Evolutionary conservation across 2,113 vertebrate genomes (phyloP).

Genomic region (Rynchops niger): DNA sequence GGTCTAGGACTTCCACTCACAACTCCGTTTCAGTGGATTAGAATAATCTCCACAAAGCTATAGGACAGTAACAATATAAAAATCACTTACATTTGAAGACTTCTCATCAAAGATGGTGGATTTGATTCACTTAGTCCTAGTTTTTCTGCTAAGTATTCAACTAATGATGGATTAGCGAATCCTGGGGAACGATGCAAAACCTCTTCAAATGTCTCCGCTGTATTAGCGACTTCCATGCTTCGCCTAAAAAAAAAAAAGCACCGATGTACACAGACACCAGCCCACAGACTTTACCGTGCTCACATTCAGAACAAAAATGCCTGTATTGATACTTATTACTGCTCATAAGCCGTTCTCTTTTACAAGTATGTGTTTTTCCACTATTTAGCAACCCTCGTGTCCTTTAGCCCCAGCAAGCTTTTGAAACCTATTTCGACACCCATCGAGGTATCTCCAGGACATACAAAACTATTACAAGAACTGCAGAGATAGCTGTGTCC

Average conservation of each 20-base stretch:
- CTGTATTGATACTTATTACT: rapidly evolving
- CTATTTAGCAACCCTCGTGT: not conserved
- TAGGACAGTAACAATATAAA: not conserved
- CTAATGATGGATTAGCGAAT: constrained; percentile 92
- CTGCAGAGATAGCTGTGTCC: not conserved
- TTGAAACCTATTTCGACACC: not conserved
- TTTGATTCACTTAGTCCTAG: constrained; percentile 88
- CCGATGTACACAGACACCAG: not conserved
- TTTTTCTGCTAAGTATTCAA: constrained; percentile 89
- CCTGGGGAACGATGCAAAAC: constrained; percentile 86
- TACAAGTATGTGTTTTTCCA: not conserved
- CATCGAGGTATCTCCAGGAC: rapidly evolving
- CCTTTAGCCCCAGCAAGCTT: not conserved
- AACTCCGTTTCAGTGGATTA: not conserved
- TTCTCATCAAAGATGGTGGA: constrained; percentile 95
- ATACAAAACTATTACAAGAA: not conserved
- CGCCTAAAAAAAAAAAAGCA: constrained; percentile 71
- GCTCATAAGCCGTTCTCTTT: not conserved
- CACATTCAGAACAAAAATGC: not conserved
- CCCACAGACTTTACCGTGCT: not conserved
- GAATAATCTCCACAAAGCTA: constrained; percentile 12
- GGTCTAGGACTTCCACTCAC: not conserved
- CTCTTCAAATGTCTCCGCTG: constrained; percentile 85
- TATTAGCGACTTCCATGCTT: constrained; percentile 78
- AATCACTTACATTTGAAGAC: constrained; percentile 88